These are phyloP conservation scores for Apistogramma diplotaenia DNA, from an alignment of 2,113 vertebrate genomes.

Conservation along the genomic window DNA sequence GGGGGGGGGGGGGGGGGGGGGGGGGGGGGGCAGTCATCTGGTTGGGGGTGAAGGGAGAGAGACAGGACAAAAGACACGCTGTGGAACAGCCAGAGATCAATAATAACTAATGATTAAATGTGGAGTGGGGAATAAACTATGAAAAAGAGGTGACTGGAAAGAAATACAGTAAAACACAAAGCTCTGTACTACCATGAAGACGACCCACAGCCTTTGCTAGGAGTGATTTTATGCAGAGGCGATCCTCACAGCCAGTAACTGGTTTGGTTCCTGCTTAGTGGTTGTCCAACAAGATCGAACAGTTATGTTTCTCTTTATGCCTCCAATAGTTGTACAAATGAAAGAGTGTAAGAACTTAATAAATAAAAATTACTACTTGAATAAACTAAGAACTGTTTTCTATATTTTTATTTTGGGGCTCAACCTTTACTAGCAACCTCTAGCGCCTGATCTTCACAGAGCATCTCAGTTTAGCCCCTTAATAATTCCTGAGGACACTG, in stretches of 20 bases:
- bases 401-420: neutral
- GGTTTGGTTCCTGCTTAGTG: neutral
- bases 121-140: too few species aligned
- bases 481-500: neutral
- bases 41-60: too few species aligned
- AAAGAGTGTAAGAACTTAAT: neutral
- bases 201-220: neutral
- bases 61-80: too few species aligned
- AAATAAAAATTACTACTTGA: neutral
- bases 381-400: neutral
- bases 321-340: neutral
- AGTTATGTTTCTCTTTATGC: neutral
- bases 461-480: neutral
- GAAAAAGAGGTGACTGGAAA: too few species aligned
- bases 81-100: too few species aligned
- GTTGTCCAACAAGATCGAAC: too few species aligned
- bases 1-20: too few species aligned
- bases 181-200: neutral
- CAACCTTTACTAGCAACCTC: neutral
- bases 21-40: too few species aligned
- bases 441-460: neutral
- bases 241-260: accelerated
- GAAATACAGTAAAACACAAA: neutral
- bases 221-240: neutral
- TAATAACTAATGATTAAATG: too few species aligned